Evolutionary conservation across 1,140 invertebrate genomes (phyloP), one percentile per base, ranked within the genome.

Genomic region (Hirudo medicinalis): DNA sequence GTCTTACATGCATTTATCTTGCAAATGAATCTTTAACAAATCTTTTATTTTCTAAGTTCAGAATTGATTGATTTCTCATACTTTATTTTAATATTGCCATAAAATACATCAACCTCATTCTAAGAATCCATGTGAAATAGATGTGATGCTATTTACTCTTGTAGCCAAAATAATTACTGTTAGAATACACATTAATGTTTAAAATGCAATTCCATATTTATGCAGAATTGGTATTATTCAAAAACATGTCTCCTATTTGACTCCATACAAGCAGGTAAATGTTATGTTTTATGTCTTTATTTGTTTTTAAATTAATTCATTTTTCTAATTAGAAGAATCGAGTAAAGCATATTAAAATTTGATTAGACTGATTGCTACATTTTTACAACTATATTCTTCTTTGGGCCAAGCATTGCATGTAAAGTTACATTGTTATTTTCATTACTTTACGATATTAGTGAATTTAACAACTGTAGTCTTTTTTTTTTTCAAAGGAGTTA

Each of bases 231-330:
- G 57, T 63, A 63, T 57, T 57, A 20, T 63, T 25, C 22, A 22
- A 63, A 32, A 13, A 4, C 22, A 11, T 63, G 57, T 32, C 22
- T 63, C n/a, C 29, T 68, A 15, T 43, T 72, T 71, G 49, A 25
- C 67, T 57, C 66, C 2, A 25, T 72, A 69, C 29, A 36, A 40
- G 22, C 29, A 36, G 67, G 32, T 69, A 63, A 63, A n/a, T n/a
- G n/a, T n/a, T n/a, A n/a, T n/a, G n/a, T n/a, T n/a, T n/a, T 20
- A 9, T 63, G 11, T 63, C 19, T 63, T 27, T 27, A 15, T 36
- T 27, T 36, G 32, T 13, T 63, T n/a, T 27, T 27, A 63, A n/a
- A 57, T n/a, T 57, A n/a, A n/a, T n/a, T 57, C 9, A 57, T 57
- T n/a, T 3, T 9, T 57, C 25, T 9, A 57, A n/a, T 20, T n/a